Base-by-base conservation (phyloP, 2,113 vertebrate species). In the Chamaetylas fuelleborni region DNA sequence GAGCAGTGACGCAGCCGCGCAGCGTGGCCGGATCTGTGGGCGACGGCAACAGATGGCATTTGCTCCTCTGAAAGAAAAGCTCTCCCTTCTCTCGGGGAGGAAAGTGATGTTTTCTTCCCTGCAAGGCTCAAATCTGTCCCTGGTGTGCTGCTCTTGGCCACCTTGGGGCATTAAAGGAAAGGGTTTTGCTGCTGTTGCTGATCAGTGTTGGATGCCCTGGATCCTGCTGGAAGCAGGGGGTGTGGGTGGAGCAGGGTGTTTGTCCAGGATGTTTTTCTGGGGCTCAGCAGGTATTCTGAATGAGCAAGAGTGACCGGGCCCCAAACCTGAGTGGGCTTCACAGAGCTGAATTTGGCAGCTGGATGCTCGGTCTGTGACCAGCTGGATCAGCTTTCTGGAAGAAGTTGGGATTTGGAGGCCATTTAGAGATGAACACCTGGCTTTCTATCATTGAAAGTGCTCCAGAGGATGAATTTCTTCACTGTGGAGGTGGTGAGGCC, bases 21-120 rank as follows among this genome's bases (percentile, higher is more conserved):
- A 64, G 74, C 12, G 9, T 56, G 91, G 72, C 77, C 14, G 40
- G 84, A 82, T 95, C 86, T 80, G 94, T 92, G 92, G 91, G 94
- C 33, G 84, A 87, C 3, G 3, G 89, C 74, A 92, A 91, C 91
- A 96, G 94, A 94, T 96, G 94, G 87, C 71, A 88, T 82, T 85
- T 94, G 91, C 87, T 95, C 50, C 4, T 28, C 66, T 86, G 81
- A 77, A 90, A 92, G 84, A 73, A 93, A 85, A 96, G 38, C 67
- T 64, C 40, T 92, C 53, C 65, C 57, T 88, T 81, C 6, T 3
- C 69, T 43, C 24, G 1, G 81, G 78, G 87, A 80, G 81, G 51
- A 73, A 86, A 95, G 6, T 0, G 5, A 47, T 57, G 87, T 79
- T 93, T 97, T 86, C 58, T 64, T 73, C 81, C 71, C 88, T 56